Evolutionary conservation across 2,797 vertebrate species (phyloP), one percentile per base, ranked within the genome.

Genomic region (Taenioides sp.): DNA sequence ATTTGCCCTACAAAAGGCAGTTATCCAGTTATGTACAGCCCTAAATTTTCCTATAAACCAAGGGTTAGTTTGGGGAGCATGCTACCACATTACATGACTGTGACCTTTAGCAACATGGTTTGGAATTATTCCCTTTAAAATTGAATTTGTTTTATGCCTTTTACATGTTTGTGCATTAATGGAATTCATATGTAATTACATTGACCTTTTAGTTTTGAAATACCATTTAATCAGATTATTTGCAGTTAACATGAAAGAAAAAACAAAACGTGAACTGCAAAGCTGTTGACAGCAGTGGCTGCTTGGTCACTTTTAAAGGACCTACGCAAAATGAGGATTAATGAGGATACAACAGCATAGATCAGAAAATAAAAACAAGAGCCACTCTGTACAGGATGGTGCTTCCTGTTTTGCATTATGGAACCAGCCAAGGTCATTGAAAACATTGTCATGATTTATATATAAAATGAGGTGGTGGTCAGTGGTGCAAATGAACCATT

Each of bases 141-240:
- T 18, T 34, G 1, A 14, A 20, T 69, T 22, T 64, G 47, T 23
- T 25, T 16, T 11, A 0, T 4, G 4, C 1, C 43, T 37, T 75
- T 70, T 14, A 71, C 23, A 3, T 57, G 57, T 22, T 63, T 71
- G 54, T 23, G 22, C 54, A 23, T 22, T 23, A 25, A 22, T 57
- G 54, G 22, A 57, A 57, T 57, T 23, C 3, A 1, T 47, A 47
- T 57, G 22, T 5, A 78, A 87, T 80, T 68, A 70, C 66, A 77
- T 71, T 74, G 73, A 77, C 67, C 62, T 75, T 70, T 73, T 70
- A 67, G 58, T 79, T 76, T 73, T 52, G 14, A 10, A 80, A 63
- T 69, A 65, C 70, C 69, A 78, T 70, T 74, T 67, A 70, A 69
- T 81, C 71, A 77, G 62, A 57, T 1, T 28, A 49, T 76, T 54